Conservation (phyloP, 2,797 vertebrate genomes). For the Chelonia mydas region DNA sequence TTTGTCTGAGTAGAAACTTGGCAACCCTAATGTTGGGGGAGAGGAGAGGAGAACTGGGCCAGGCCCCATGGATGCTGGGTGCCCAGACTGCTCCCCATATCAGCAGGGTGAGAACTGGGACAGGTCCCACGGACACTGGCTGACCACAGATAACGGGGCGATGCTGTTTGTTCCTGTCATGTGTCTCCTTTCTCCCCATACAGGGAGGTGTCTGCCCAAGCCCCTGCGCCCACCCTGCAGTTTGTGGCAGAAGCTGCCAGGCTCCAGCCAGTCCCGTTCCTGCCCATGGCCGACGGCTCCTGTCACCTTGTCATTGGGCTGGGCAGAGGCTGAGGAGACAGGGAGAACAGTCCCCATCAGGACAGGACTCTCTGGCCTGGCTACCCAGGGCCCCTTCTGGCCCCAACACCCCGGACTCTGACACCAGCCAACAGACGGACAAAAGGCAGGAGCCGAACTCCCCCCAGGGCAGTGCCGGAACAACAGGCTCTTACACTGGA, state of each 20-base stretch:
- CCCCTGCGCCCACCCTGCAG: not conserved
- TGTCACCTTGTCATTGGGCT: not conserved
- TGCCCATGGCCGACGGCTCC: not conserved
- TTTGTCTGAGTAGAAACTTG: no score
- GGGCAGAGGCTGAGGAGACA: not conserved
- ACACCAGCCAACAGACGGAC: not conserved
- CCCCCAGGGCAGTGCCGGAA: accelerated
- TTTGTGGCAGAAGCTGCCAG: not conserved
- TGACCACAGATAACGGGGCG: accelerated
- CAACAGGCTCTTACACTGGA: not conserved
- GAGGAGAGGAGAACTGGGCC: no score
- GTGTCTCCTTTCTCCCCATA: not conserved
- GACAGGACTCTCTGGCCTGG: not conserved
- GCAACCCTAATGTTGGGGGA: no score
- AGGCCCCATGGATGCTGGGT: not conserved
- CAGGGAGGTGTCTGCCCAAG: not conserved
- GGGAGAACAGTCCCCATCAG: not conserved
- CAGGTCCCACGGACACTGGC: not conserved
- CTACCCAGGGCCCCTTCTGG: not conserved
- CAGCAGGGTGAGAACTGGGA: not conserved
- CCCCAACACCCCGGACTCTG: not conserved
- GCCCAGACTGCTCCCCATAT: not conserved
- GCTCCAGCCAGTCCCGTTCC: no score
- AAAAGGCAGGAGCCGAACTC: not conserved
- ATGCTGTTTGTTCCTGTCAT: not conserved